Conservation (phyloP, 2,113 vertebrate species). For the Symphodus melops region DNA sequence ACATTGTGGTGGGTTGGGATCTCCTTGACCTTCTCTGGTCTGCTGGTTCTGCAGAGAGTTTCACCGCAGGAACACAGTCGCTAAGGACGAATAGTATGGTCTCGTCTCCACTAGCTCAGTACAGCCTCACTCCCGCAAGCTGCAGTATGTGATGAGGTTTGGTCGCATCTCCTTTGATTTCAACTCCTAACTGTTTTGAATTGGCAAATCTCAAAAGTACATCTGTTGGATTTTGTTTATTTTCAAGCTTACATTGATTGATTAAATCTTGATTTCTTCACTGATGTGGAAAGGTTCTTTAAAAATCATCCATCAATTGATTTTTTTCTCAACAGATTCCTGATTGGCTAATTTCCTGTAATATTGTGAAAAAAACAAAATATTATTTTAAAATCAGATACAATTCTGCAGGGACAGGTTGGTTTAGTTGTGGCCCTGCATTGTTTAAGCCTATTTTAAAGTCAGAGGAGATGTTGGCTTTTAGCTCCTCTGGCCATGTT, state of each 20-base stretch:
- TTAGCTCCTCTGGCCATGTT: constrained; percentile 13
- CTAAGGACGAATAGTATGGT: constrained; percentile 63
- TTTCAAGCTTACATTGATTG: too few relatives aligned
- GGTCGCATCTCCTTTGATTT: constrained; percentile 37
- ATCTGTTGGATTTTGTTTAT: too few relatives aligned
- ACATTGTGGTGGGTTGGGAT: constrained; percentile 94
- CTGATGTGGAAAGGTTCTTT: too few relatives aligned
- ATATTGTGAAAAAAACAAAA: neutral
- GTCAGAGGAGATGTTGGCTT: constrained; percentile 36
- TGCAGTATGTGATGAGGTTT: constrained; percentile 9
- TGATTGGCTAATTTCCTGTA: neutral
- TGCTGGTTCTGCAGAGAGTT: constrained; percentile 87
- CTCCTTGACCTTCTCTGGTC: constrained; percentile 87
- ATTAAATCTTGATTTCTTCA: neutral
- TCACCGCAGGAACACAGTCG: constrained; percentile 61
- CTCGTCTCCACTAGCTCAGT: constrained; percentile 48
- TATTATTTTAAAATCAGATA: neutral
- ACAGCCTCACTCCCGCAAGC: constrained; percentile 14
- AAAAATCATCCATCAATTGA: too few relatives aligned
- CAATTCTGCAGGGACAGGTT: neutral
- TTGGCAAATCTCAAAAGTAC: too few relatives aligned
- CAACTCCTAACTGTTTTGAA: neutral
- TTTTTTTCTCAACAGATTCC: neutral
- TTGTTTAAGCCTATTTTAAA: neutral
- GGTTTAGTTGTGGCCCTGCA: constrained; percentile 20